Evolutionary conservation across 2,113 vertebrate genomes (phyloP).

Genomic region (Scartelaos histophorus): DNA sequence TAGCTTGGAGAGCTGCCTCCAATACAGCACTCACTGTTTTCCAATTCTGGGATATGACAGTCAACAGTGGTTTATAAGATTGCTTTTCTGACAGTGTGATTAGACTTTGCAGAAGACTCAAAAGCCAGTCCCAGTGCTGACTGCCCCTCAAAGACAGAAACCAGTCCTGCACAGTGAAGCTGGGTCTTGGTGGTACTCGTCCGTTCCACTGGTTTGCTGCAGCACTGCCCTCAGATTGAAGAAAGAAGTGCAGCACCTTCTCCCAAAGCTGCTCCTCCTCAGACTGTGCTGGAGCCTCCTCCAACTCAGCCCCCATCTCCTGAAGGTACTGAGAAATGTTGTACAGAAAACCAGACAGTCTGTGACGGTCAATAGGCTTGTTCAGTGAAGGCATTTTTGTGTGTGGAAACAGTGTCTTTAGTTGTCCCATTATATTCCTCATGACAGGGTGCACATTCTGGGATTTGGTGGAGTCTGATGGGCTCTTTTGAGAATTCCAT

Average conservation of each 20-base stretch:
- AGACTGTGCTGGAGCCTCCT: conserved; percentile 49
- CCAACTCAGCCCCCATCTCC: conserved; percentile 79
- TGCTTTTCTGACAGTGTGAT: conserved; percentile 78
- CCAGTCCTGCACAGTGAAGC: conserved; percentile 81
- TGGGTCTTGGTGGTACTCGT: conserved; percentile 74
- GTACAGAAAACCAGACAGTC: conserved; percentile 83
- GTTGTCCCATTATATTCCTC: conserved; percentile 71
- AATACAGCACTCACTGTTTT: conserved; percentile 81
- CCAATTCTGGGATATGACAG: conserved; percentile 85
- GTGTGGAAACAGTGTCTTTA: conserved; percentile 69
- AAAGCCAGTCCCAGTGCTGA: conserved; percentile 82
- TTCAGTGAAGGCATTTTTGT: conserved; percentile 65
- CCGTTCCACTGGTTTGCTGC: conserved; percentile 70
- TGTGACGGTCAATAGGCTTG: conserved; percentile 70
- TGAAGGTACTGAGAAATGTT: conserved; percentile 86
- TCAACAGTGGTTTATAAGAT: conserved; percentile 72
- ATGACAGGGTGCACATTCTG: conserved; percentile 63
- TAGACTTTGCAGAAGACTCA: conserved; percentile 81
- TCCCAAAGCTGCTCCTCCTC: conserved; percentile 77
- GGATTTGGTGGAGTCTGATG: conserved; percentile 46
- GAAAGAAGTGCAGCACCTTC: conserved; percentile 74
- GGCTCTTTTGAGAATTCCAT: conserved; percentile 41
- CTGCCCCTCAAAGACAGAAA: conserved; percentile 86
- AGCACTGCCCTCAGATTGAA: conserved; percentile 70
- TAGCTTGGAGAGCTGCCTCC: conserved; percentile 79